A percentile compares a stretch with the other conserved stretches of the same genome.
Evolutionary conservation across 53 echinoderm and acorn worm genomes (phyloP).

Genomic region (Astropecten irregularis): DNA sequence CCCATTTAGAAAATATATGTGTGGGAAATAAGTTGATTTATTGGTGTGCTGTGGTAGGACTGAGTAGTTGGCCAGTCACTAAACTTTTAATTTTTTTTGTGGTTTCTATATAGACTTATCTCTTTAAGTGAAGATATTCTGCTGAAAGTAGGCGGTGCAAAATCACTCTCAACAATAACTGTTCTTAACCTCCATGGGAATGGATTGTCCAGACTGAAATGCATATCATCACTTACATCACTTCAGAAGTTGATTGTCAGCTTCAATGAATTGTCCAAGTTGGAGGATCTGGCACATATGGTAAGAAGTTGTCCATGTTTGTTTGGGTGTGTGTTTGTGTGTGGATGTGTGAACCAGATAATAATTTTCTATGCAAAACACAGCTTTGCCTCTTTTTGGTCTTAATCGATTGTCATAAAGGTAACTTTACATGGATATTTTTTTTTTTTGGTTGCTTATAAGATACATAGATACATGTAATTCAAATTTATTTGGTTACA

Average conservation of each 20-base stretch:
- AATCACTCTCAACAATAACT: constrained; percentile 65
- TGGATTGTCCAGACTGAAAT: constrained; percentile 82
- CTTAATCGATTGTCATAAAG: background rate
- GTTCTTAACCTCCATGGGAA: constrained; percentile 98
- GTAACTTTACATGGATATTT: background rate
- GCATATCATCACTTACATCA: constrained; percentile 52
- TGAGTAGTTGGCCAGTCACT: no score
- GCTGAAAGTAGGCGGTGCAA: constrained; percentile 68
- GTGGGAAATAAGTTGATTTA: no score
- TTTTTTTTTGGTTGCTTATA: no score
- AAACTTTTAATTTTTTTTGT: no score
- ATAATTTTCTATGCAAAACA: no score
- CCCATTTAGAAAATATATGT: no score
- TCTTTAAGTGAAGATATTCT: constrained; percentile 84
- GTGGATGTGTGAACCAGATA: no score
- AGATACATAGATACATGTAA: no score
- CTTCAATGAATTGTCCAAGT: constrained; percentile 89
- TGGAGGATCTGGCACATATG: constrained; percentile 95
- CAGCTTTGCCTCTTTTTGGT: no score
- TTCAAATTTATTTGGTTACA: no score
- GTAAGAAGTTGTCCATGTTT: constrained; percentile 60
- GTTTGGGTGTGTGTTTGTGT: no score
- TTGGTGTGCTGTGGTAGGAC: no score
- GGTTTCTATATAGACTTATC: constrained; percentile 67
- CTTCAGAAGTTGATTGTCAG: constrained; percentile 85